phyloP scores from a whole-genome alignment of 2,113 vertebrate genomes.

The Barnardius zonarius region DNA sequence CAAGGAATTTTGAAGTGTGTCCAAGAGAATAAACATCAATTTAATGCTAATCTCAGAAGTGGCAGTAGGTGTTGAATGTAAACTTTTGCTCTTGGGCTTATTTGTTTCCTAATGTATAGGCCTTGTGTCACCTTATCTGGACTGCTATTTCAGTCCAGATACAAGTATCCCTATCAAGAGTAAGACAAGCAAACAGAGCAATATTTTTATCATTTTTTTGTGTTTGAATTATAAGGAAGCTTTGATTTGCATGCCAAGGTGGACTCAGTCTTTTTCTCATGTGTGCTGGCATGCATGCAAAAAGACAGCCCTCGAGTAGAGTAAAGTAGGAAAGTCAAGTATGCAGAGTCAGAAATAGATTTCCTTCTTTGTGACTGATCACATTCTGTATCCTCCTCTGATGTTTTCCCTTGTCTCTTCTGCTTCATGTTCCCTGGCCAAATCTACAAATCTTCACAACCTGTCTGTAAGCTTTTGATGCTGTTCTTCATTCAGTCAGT shows the following conservation, averaged over 20 bases:
- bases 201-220: background rate
- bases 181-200: background rate
- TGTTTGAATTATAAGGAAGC: background rate
- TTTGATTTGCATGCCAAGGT: background rate
- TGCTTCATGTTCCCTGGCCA: background rate
- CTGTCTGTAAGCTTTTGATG: background rate
- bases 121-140: background rate
- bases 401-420: background rate
- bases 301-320: background rate
- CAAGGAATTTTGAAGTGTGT: background rate
- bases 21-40: constrained; percentile 1
- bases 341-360: background rate
- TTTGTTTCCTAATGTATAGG: background rate
- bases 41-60: background rate
- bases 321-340: background rate
- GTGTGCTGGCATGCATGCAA: accelerated
- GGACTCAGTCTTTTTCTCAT: background rate
- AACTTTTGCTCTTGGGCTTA: background rate
- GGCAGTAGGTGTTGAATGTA: background rate
- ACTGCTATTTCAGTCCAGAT: background rate
- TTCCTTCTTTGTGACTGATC: background rate
- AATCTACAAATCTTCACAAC: background rate
- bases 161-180: background rate
- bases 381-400: background rate
- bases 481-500: background rate